phyloP scores from a whole-genome alignment of 2,797 vertebrate genomes.

The Halcyon leucocephala region DNA sequence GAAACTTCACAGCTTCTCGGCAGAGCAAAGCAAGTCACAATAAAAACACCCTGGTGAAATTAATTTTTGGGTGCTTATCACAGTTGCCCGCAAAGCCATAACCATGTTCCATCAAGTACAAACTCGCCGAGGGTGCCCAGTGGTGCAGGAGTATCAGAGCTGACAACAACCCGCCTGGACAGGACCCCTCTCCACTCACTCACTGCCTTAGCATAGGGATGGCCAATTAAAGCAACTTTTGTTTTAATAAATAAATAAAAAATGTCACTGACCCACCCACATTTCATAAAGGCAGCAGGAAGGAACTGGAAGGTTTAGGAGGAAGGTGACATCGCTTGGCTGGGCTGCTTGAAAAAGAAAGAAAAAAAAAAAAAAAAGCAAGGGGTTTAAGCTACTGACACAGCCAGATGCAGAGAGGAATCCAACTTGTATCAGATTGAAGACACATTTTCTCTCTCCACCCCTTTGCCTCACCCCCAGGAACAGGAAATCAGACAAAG shows the following conservation, averaged over 20 bases:
- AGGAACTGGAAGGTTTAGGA: not conserved
- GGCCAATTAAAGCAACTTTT: not conserved
- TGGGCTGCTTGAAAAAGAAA: not conserved
- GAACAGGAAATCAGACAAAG: constrained; percentile 21
- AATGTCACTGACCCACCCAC: not conserved
- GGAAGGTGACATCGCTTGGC: not conserved
- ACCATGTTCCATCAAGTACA: not conserved
- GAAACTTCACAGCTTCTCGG: not conserved
- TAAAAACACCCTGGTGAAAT: rapidly evolving
- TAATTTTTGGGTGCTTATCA: not conserved
- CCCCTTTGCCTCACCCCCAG: not conserved
- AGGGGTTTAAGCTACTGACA: not conserved
- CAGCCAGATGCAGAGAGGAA: not conserved
- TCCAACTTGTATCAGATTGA: not conserved
- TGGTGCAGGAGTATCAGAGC: rapidly evolving
- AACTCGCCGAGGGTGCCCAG: not conserved
- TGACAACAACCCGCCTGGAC: not conserved
- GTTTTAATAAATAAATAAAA: not conserved
- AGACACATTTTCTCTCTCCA: not conserved
- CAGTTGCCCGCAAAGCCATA: not conserved
- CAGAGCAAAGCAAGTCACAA: not conserved
- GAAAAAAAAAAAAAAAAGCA: too few relatives aligned
- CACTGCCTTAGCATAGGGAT: not conserved
- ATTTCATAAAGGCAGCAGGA: not conserved
- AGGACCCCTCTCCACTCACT: not conserved